phyloP scores from a whole-genome alignment of 2,797 vertebrate species.

The Podarcis siculus region DNA sequence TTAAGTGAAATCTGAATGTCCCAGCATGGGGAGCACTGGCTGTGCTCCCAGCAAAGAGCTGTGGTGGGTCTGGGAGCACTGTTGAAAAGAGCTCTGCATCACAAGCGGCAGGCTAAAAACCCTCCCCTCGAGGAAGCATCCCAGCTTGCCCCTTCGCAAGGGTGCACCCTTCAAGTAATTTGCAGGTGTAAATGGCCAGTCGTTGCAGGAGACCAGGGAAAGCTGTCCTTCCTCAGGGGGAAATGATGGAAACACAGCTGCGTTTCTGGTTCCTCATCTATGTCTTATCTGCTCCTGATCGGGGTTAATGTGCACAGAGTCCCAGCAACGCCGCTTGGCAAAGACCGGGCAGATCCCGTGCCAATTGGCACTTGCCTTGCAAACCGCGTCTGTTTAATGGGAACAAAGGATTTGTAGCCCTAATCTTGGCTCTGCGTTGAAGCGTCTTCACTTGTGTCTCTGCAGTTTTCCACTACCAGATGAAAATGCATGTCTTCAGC shows the following conservation, averaged over 20 bases:
- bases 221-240: not conserved
- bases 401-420: no score
- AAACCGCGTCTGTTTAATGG: no score
- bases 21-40: not conserved
- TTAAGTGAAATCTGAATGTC: not conserved
- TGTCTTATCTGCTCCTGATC: not conserved
- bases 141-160: not conserved
- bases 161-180: not conserved
- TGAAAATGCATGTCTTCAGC: slow-evolving; percentile 98
- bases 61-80: not conserved
- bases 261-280: not conserved
- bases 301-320: no score
- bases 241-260: not conserved
- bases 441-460: slow-evolving; percentile 36
- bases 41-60: not conserved
- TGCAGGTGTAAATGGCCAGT: not conserved
- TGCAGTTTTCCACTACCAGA: slow-evolving; percentile 94
- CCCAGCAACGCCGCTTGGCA: no score
- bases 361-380: no score
- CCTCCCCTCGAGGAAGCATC: not conserved
- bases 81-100: not conserved
- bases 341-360: no score
- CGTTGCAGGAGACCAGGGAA: not conserved
- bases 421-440: no score
- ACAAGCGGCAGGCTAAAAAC: not conserved